These are phyloP conservation scores for Corythornis vintsioides DNA, from an alignment of 2,113 vertebrate genomes.

Conservation along the genomic window DNA sequence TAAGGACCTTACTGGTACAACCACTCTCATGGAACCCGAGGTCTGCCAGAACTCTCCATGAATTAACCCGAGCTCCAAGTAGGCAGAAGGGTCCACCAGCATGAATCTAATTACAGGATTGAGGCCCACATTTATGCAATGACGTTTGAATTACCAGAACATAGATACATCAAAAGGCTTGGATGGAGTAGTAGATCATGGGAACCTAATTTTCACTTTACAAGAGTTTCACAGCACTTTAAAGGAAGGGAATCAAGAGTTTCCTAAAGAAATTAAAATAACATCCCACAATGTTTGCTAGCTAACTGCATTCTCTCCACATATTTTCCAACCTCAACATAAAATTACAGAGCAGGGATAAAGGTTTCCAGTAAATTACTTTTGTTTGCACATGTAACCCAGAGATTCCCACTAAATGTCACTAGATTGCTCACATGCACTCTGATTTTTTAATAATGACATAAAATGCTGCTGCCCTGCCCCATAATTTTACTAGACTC, in stretches of 20 bases:
- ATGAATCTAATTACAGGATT: constrained; percentile 12
- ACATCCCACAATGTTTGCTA: not conserved
- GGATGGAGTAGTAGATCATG: not conserved
- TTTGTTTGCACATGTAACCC: not conserved
- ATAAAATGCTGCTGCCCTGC: not conserved
- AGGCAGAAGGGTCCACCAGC: constrained; percentile 41
- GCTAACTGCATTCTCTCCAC: not conserved
- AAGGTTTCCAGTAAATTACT: not conserved
- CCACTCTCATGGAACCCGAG: not conserved
- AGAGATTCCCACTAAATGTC: not conserved
- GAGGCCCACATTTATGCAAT: not conserved
- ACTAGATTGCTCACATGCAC: not conserved
- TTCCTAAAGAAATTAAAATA: not conserved
- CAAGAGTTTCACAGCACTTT: not conserved
- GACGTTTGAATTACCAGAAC: not conserved
- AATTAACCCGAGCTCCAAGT: constrained; percentile 28
- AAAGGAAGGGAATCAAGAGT: not conserved
- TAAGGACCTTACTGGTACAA: not conserved
- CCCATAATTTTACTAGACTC: not conserved
- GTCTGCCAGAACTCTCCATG: constrained; percentile 19
- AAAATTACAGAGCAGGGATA: not conserved
- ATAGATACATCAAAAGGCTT: not conserved
- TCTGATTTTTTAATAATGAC: not conserved
- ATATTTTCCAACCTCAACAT: not conserved
- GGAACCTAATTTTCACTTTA: not conserved